These are phyloP conservation scores for Brachionus plicatilis DNA, from an alignment of 1,140 invertebrate genomes.

Conservation along the genomic window DNA sequence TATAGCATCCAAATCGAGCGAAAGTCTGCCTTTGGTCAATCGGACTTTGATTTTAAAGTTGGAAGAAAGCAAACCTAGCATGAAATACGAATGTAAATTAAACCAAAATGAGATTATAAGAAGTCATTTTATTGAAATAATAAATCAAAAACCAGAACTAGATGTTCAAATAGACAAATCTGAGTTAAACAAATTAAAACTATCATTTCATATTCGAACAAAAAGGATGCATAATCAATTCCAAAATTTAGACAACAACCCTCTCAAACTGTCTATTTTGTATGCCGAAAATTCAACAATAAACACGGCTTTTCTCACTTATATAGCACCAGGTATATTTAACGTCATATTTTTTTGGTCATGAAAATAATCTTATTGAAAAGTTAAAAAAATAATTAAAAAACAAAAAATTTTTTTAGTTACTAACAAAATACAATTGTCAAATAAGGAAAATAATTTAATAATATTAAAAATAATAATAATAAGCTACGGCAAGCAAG, in stretches of 20 bases:
- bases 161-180: neutral
- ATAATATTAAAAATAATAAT: too few relatives aligned
- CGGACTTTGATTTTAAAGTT: neutral
- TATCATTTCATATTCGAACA: neutral
- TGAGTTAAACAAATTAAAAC: neutral
- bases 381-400: too few relatives aligned
- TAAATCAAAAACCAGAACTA: neutral
- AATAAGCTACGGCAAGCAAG: too few relatives aligned
- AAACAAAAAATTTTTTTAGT: too few relatives aligned
- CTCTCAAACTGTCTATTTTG: neutral
- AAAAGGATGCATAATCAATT: neutral
- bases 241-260: neutral
- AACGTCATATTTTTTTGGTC: neutral
- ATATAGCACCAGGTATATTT: conserved; percentile 11
- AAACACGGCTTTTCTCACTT: neutral
- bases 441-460: too few relatives aligned
- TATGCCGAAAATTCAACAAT: conserved; percentile 32
- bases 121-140: neutral
- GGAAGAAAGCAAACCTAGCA: neutral
- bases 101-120: neutral
- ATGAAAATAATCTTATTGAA: too few relatives aligned
- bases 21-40: neutral
- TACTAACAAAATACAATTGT: too few relatives aligned
- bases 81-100: conserved; percentile 16
- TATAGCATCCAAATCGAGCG: neutral